A percentile compares a stretch with the other conserved stretches of the same genome.
These are phyloP conservation scores for Catocala nupta DNA, from an alignment of 2,888 invertebrate genomes.

Conservation along the genomic window DNA sequence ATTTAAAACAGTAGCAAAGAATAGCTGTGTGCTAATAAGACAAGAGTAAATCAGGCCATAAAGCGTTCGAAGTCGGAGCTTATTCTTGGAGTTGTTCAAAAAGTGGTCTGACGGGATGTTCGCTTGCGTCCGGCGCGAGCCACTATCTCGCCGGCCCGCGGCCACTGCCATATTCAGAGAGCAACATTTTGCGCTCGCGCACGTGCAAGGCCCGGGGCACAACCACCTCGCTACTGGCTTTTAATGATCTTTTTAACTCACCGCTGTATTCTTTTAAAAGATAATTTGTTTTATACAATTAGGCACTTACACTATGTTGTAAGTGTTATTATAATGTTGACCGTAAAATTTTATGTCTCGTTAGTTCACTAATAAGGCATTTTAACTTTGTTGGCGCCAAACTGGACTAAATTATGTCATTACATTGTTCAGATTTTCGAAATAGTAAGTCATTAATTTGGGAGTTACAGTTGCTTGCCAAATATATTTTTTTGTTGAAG, in stretches of 20 bases:
- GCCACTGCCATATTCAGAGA: conserved; percentile 57
- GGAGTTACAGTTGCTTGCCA: too few relatives aligned
- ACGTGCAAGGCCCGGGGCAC: conserved; percentile 77
- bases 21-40: conserved; percentile 56
- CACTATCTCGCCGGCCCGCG: conserved; percentile 37
- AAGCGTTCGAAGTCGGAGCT: conserved; percentile 53
- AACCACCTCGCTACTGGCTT: conserved; percentile 72
- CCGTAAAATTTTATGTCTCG: conserved; percentile 18
- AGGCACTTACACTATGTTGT: conserved; percentile 36
- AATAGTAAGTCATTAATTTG: too few relatives aligned
- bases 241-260: conserved; percentile 71
- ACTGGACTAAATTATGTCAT: not conserved
- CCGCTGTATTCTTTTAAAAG: conserved; percentile 59
- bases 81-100: conserved; percentile 60
- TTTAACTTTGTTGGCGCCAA: not conserved
- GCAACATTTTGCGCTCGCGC: conserved; percentile 65
- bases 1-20: conserved; percentile 47
- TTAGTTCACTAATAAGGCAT: conserved; percentile 3
- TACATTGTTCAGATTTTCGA: too few relatives aligned
- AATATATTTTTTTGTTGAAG: too few relatives aligned
- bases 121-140: conserved; percentile 64
- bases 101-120: conserved; percentile 77
- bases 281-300: conserved; percentile 58
- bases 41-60: conserved; percentile 56
- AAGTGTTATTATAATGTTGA: conserved; percentile 29